Evolutionary conservation across 1,140 invertebrate genomes (phyloP).

Genomic region (Bemisia tabaci): DNA sequence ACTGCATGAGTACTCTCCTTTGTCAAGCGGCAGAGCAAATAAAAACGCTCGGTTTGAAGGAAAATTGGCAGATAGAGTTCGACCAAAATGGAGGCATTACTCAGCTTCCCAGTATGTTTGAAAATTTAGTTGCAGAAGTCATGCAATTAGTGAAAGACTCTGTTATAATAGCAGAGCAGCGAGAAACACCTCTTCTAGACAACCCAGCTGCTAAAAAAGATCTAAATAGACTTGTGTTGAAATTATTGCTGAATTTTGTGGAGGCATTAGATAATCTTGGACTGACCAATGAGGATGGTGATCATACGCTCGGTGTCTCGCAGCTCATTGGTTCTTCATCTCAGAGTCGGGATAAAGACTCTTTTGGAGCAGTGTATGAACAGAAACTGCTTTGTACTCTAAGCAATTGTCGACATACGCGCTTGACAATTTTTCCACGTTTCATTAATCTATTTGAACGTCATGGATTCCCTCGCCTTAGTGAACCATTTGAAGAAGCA

Average conservation of each 20-base stretch:
- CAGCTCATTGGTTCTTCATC: constrained; percentile 47
- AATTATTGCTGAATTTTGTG: constrained; percentile 41
- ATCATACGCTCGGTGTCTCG: constrained; percentile 38
- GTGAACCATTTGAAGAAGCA: constrained; percentile 40
- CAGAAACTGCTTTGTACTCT: constrained; percentile 69
- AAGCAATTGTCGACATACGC: constrained; percentile 79
- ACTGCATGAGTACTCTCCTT: constrained; percentile 73
- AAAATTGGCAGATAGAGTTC: constrained; percentile 79
- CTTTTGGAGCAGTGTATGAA: constrained; percentile 39
- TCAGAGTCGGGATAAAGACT: constrained; percentile 29
- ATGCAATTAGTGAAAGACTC: constrained; percentile 74
- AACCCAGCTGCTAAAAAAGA: constrained; percentile 45
- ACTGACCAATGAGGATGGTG: constrained; percentile 42
- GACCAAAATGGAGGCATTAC: constrained; percentile 67
- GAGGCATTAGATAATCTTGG: constrained; percentile 47
- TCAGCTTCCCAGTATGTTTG: constrained; percentile 71
- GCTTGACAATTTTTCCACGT: constrained; percentile 44
- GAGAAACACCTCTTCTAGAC: constrained; percentile 54
- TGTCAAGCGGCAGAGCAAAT: constrained; percentile 70
- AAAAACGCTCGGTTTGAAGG: constrained; percentile 56
- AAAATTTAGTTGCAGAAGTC: constrained; percentile 67
- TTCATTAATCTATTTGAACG: constrained; percentile 45
- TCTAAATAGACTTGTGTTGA: constrained; percentile 52
- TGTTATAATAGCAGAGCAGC: constrained; percentile 52
- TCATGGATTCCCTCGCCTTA: constrained; percentile 56